Conservation (phyloP, 2,888 invertebrate genomes). For the Tridacna crocea region DNA sequence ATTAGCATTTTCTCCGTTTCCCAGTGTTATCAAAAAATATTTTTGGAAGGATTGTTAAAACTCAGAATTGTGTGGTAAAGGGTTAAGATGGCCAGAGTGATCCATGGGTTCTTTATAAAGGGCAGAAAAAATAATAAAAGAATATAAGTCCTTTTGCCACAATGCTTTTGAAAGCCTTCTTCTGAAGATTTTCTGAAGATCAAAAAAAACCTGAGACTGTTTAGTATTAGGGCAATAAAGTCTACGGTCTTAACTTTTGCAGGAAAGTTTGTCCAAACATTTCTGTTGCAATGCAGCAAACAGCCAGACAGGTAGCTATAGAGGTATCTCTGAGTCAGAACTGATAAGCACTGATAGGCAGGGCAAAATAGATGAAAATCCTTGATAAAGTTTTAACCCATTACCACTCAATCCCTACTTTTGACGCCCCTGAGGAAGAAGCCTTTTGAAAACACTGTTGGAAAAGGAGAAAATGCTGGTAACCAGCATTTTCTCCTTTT, state of each 20-base stretch:
- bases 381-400: not conserved
- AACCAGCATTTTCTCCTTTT: not conserved
- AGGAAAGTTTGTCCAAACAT: too few relatives aligned
- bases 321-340: not conserved
- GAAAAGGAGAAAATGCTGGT: not conserved
- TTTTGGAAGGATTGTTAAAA: not conserved
- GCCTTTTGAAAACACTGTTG: too few relatives aligned
- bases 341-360: conserved; percentile 1
- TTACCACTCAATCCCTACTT: too few relatives aligned
- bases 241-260: too few relatives aligned
- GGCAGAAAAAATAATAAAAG: not conserved
- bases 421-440: too few relatives aligned
- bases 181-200: too few relatives aligned
- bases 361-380: not conserved
- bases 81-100: too few relatives aligned
- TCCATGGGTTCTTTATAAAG: not conserved
- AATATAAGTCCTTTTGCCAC: not conserved
- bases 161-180: not conserved
- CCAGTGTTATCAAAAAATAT: not conserved
- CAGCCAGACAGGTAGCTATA: too few relatives aligned
- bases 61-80: too few relatives aligned
- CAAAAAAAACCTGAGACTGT: too few relatives aligned
- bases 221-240: too few relatives aligned
- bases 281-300: too few relatives aligned
- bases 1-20: conserved; percentile 1